Base-by-base conservation (phyloP, 2,797 vertebrate species). In the Catostomus latipinnis region DNA sequence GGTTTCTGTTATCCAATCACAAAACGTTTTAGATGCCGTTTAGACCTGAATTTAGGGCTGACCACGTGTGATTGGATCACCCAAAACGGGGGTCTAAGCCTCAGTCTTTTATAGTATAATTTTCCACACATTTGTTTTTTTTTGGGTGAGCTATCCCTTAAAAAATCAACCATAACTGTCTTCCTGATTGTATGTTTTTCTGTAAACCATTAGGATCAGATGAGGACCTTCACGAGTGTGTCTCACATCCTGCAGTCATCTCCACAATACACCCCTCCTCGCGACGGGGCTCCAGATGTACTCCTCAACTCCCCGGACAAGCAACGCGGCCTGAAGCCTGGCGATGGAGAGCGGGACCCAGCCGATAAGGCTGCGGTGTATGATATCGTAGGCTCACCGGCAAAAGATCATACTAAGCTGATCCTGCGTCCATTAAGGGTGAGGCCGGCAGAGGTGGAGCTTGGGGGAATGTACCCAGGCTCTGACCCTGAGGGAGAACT, bases 321-420 rank as follows among this genome's bases (percentile, higher is more conserved):
- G 90, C 94, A 94, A 89, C 95, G 95, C 91, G 95, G 95, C 90
- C 93, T 94, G 91, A 95, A 79, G 52, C 43, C 60, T 12, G 49
- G 92, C 87, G 95, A 97, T 87, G 91, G 94, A 85, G 96, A 96
- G 82, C 93, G 95, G 84, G 96, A 98, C 76, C 95, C 96, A 89
- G 96, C 92, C 86, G 97, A 98, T 90, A 98, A 98, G 90, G 96
- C 94, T 86, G 94, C 96, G 81, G 95, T 97, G 95, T 99, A 98
- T 84, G 97, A 98, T 90, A 97, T 98, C 86, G 96, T 97, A 90
- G 97, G 96, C 90, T 98, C 97, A 89, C 97, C 97, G 84, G 95
- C 96, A 88, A 98, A 97, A 94, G 97, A 98, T 93, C 96, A 96
- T 3, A 97, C 95, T 82, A 98, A 98, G 90, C 95, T 98, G 88